Percentiles rank a stretch among this genome's conserved stretches.
phyloP scores from a whole-genome alignment of 2,888 invertebrate genomes.

The Bedellia somnulentella region DNA sequence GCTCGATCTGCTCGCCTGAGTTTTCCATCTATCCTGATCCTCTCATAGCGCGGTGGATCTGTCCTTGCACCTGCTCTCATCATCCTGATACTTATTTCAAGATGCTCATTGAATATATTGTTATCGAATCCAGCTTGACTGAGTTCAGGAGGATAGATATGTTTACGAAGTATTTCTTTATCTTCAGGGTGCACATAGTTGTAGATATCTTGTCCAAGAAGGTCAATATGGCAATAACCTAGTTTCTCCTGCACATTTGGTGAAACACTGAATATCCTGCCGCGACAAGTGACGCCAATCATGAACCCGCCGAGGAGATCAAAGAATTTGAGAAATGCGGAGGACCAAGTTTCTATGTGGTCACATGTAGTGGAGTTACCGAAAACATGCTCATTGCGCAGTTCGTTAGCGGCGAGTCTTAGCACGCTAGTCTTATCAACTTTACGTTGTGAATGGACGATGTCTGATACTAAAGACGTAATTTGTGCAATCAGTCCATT shows the following conservation, averaged over 20 bases:
- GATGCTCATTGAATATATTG: slow-evolving; percentile 40
- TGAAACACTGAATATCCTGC: slow-evolving; percentile 84
- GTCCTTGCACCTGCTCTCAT: slow-evolving; percentile 71
- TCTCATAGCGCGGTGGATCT: slow-evolving; percentile 71
- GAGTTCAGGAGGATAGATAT: slow-evolving; percentile 63
- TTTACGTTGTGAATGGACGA: slow-evolving; percentile 78
- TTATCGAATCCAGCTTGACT: slow-evolving; percentile 25
- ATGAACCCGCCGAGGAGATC: slow-evolving; percentile 78
- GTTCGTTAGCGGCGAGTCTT: slow-evolving; percentile 81
- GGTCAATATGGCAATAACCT: slow-evolving; percentile 85
- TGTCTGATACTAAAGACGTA: slow-evolving; percentile 80
- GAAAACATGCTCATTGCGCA: slow-evolving; percentile 76
- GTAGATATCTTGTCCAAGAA: slow-evolving; percentile 86
- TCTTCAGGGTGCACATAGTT: slow-evolving; percentile 85
- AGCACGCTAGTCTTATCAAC: slow-evolving; percentile 91
- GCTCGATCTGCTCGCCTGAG: slow-evolving; percentile 62
- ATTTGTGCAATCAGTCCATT: slow-evolving; percentile 84
- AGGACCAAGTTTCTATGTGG: slow-evolving; percentile 51
- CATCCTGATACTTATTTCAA: slow-evolving; percentile 61
- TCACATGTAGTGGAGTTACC: slow-evolving; percentile 53
- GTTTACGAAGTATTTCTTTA: slow-evolving; percentile 70
- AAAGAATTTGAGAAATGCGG: slow-evolving; percentile 64
- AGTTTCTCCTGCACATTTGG: slow-evolving; percentile 81
- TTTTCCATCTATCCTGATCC: slow-evolving; percentile 69
- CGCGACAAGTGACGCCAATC: slow-evolving; percentile 75